Conservation (phyloP, 2,113 vertebrate genomes). For the Hyaena hyaena region DNA sequence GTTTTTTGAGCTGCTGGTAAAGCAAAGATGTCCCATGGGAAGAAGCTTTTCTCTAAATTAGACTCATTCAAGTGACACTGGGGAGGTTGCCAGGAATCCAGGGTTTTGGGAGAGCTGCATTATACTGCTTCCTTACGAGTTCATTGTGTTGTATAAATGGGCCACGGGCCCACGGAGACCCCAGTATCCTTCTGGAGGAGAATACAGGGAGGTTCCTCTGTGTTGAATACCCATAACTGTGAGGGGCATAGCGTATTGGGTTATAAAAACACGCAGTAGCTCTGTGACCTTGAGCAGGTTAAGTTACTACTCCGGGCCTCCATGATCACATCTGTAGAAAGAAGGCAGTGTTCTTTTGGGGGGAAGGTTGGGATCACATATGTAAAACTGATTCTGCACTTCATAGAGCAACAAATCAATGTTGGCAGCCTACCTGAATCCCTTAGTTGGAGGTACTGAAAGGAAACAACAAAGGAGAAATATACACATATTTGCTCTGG, state of each 20-base stretch:
- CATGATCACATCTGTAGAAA: not conserved
- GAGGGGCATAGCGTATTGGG: not conserved
- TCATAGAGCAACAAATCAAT: not conserved
- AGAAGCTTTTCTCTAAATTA: not conserved
- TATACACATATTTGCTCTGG: not conserved
- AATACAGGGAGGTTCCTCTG: not conserved
- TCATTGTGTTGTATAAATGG: not conserved
- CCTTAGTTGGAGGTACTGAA: not conserved
- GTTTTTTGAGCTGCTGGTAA: not conserved
- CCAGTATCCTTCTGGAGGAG: not conserved
- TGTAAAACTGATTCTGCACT: not conserved
- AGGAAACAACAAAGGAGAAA: not conserved
- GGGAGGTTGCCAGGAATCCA: not conserved
- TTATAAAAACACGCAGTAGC: not conserved
- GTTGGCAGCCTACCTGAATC: not conserved
- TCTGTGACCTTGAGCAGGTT: not conserved
- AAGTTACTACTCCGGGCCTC: not conserved
- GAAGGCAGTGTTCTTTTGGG: not conserved
- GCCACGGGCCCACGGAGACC: not conserved
- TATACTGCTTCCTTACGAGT: not conserved
- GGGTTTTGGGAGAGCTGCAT: not conserved
- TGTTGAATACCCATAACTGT: not conserved
- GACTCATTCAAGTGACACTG: not conserved
- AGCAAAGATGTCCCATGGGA: not conserved
- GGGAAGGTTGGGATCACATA: not conserved